Evolutionary conservation across 2,888 invertebrate genomes (phyloP).

Genomic region (Hoplodrina ambigua): DNA sequence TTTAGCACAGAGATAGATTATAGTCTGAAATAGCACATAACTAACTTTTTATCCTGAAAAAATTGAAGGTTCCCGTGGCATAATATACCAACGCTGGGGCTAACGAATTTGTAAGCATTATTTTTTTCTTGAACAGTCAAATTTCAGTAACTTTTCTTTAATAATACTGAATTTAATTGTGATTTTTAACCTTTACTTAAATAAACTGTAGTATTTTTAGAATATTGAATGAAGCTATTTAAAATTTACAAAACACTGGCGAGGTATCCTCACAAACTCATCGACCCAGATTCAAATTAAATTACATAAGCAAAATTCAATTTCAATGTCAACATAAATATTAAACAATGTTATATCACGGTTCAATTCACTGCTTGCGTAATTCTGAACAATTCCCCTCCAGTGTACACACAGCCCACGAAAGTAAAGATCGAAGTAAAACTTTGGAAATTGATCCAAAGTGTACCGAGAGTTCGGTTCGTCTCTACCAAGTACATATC

Average conservation of each 20-base stretch:
- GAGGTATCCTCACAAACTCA: not conserved
- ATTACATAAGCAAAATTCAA: constrained; percentile 1
- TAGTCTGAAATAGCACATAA: too few species aligned
- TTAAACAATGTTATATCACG: constrained; percentile 21
- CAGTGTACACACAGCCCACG: constrained; percentile 68
- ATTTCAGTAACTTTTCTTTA: not conserved
- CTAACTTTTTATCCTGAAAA: too few species aligned
- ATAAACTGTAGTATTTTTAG: not conserved
- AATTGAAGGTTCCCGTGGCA: too few species aligned
- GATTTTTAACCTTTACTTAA: not conserved
- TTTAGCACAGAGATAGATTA: too few species aligned
- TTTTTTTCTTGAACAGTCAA: not conserved
- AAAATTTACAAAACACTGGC: not conserved
- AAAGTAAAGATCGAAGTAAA: constrained; percentile 79
- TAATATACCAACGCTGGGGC: too few species aligned
- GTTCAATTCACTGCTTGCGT: constrained; percentile 25
- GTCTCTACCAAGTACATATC: constrained; percentile 67
- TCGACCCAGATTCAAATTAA: not conserved
- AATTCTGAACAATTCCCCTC: constrained; percentile 50
- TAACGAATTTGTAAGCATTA: too few species aligned
- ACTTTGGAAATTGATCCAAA: constrained; percentile 84
- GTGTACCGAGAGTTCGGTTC: constrained; percentile 75
- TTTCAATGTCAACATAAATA: constrained; percentile 23
- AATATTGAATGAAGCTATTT: too few species aligned
- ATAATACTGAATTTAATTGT: too few species aligned